Evolutionary conservation across 2,113 vertebrate genomes (phyloP), one percentile per base, ranked within the genome.

Genomic region (Formicarius rufipectus): DNA sequence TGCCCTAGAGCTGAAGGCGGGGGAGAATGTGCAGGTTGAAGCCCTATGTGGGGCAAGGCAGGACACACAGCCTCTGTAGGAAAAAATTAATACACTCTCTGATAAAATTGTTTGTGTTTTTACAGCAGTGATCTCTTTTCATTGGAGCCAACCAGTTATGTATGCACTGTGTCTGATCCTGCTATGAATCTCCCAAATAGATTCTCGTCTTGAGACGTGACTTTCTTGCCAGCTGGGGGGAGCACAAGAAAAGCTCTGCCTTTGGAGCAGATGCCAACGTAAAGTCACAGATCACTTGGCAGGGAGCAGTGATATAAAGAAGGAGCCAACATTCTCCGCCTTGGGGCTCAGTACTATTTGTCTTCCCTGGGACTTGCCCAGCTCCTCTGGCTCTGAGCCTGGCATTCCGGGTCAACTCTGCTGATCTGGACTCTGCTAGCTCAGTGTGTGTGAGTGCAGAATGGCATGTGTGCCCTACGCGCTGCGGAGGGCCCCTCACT

Each of bases 251-350:
- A 82, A 92, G 68, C 92, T 88, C 86, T 95, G 87, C 76, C 92
- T 96, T 84, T 84, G 94, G 90, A 92, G 79, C 83, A 84, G 95
- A 92, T 93, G 97, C 96, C 95, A 97, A 15, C 9, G 3, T 92
- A 68, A 95, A 97, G 94, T 96, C 96, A 93, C 95, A 95, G 95
- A 96, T 96, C 95, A 53, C 95, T 97, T 97, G 97, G 95, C 93
- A 92, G 90, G 68, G 71, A 94, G 85, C 59, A 83, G 84, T 3
- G 53, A 89, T 91, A 89, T 71, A 69, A 62, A 96, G 87, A 88
- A 73, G 35, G 80, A 94, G 96, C 89, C 86, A 93, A 62, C 84
- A 59, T 80, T 78, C 20, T 18, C 59, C 37, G 83, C 74, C 52
- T 1, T 9, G 56, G 83, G 89, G 66, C 81, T 58, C 64, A 80